Base-by-base conservation (phyloP, 2,888 invertebrate species). In the Drosophila gaucha region DNA sequence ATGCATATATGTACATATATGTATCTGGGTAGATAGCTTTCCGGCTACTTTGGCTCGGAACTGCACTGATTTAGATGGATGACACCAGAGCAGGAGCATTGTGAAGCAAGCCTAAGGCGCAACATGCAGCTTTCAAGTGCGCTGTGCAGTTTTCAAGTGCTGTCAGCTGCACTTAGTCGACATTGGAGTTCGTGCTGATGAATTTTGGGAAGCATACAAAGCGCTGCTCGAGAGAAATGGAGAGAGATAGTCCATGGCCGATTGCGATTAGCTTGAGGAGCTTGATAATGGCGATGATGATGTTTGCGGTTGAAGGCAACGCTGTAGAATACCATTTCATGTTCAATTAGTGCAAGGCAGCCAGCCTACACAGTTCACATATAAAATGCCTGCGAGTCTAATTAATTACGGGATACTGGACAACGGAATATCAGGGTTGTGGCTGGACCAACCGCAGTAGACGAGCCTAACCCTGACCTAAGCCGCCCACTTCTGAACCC, bases 351-450 rank as follows among this genome's bases (percentile, higher is more conserved):
- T 78, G 58, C 55, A 36, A 24, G 24, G 44, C 30, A 35, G 24
- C 49, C 30, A 35, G 60, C 20, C 67, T 35, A 64, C 46, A 62
- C 67, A 63, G 73, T 68, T 75, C 86, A 68, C 64, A 72, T 68
- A 72, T 67, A 70, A 76, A 89, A 89, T 87, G 85, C 88, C 89
- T 85, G 79, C 86, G 63, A 85, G 85, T 89, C 89, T 89, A 85
- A 85, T 85, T 89, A 85, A 85, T 89, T 87, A 87, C 72, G 58
- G 62, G 9, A 10, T 9, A 30, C 33, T 30, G 46, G 41, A 12
- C 57, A 55, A 47, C 24, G 26, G 24, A 31, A 46, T 58, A 31
- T 60, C 10, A 26, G 16, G 22, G 6, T 64, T 75, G 80, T 16
- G 66, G 75, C 49, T 54, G 52, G 49, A 30, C 49, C 22, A 33